Conservation (phyloP, 2,797 vertebrate genomes). For the Crax fasciolata region DNA sequence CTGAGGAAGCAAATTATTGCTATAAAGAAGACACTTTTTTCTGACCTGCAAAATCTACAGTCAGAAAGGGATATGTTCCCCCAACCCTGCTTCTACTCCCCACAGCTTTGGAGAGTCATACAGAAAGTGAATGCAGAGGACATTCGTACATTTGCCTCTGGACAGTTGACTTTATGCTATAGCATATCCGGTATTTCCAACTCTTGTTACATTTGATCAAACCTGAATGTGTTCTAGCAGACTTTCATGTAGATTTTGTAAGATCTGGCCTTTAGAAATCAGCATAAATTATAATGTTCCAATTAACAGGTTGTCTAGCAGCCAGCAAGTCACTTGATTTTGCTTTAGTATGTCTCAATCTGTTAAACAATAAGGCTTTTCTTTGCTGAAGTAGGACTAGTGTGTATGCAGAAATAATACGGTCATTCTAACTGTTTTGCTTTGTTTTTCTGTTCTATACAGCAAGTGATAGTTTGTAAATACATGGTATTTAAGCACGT, state of each 20-base stretch:
- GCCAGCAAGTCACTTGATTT: slow-evolving; percentile 36
- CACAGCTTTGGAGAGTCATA: background rate
- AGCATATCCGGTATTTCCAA: background rate
- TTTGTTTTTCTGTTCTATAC: slow-evolving; percentile 20
- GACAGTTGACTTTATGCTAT: background rate
- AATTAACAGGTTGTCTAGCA: slow-evolving; percentile 37
- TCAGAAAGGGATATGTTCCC: background rate
- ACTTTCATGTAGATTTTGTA: slow-evolving; percentile 33
- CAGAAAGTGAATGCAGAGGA: background rate
- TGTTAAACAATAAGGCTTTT: slow-evolving; percentile 55
- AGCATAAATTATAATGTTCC: slow-evolving; percentile 12
- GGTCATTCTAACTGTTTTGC: slow-evolving; percentile 39
- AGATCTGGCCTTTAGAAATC: slow-evolving; percentile 15
- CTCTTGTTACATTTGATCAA: background rate
- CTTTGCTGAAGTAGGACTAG: slow-evolving; percentile 25
- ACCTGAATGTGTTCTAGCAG: background rate
- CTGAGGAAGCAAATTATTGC: background rate
- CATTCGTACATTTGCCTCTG: background rate
- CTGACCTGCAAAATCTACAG: background rate
- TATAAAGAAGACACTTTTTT: background rate
- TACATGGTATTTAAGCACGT: background rate
- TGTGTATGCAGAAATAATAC: slow-evolving; percentile 29
- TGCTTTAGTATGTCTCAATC: slow-evolving; percentile 29
- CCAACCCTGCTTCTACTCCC: background rate
- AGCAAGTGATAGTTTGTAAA: slow-evolving; percentile 1